Base-by-base conservation (phyloP, 2,888 invertebrate species). In the Nomada lathburiana region DNA sequence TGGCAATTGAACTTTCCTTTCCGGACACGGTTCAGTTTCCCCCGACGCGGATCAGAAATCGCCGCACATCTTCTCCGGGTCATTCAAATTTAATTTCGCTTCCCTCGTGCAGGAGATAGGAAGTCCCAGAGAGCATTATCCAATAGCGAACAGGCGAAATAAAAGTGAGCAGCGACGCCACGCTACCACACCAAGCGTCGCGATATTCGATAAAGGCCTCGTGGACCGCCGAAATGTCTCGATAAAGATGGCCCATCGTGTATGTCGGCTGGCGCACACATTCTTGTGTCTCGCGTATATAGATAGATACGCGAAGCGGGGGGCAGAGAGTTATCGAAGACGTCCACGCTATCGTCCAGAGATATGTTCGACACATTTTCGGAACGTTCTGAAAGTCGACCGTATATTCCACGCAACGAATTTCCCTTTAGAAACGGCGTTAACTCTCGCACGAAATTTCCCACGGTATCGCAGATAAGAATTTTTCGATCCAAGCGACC, bases 301-400 rank as follows among this genome's bases (percentile, higher is more conserved):
- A 44, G n/a, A 67, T 42, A 44, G n/a, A n/a, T 18, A 13, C 70
- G 81, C 74, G 74, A 83, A 77, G 68, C 82, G 47, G 16, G 18
- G 65, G 70, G 70, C 42, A 57, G 67, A 57, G 67, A 68, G 71
- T 68, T 77, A 83, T 82, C 77, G 44, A 50, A 73, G 62, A 18
- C 53, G 73, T 52, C 16, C 36, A 18, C 11, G 13, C 42, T 50
- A 36, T 60, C 44, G 11, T 16, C n/a, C 10, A 69, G 44, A 73
- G 70, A 76, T 60, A 82, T 47, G 42, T 64, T 55, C 26, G 50
- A 16, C 11, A 20, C 18, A 53, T 5, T 26, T n/a, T 2, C n/a
- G 5, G 36, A 23, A 44, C 20, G 11, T n/a, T 0, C 20, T n/a
- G 44, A 47, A 70, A 75, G 50, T 71, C 53, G 20, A 20, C 29